Base-by-base conservation (phyloP, 2,888 invertebrate genomes). In the Hyppa rectilinea region DNA sequence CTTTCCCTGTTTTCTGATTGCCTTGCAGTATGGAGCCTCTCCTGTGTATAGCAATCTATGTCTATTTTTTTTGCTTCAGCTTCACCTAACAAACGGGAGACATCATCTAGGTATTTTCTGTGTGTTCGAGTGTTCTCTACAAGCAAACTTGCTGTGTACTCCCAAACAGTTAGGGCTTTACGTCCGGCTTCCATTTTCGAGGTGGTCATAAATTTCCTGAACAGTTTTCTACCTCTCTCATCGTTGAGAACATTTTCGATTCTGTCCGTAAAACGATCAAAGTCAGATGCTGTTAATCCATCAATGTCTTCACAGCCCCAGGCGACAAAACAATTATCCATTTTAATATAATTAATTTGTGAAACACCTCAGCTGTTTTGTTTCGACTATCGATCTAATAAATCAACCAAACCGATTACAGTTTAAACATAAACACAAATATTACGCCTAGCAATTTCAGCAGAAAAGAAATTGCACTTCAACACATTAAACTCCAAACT, bases 171-270 rank as follows among this genome's bases (percentile, higher is more conserved):
- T 65, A 96, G 85, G 14, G 91, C 88, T 73, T 89, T 88, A 34
- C 92, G 90, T 20, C 95, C 96, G 75, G 92, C 89, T 79, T 88
- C 91, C 88, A 96, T 89, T 82, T 94, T 94, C 31, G 93, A 91
- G 4, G 95, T 92, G 78, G 88, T 92, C 95, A 96, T 95, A 80
- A 94, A 96, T 85, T 94, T 94, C 71, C 95, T 91, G 72, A 96
- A 96, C 26, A 96, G 83, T 74, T 92, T 91, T 68, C 95, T 90
- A 0, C 96, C 96, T 78, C 94, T 96, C 71, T 95, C 94, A 76
- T 96, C 94, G 64, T 91, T 94, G 53, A 96, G 90, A 50, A 96
- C 93, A 87, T 96, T 96, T 87, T 96, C 96, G 80, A 96, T 95
- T 88, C 91, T 95, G 82, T 96, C 96, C 67, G 96, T 96, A 80